Evolutionary conservation across 2,888 invertebrate species (phyloP), one percentile per base, ranked within the genome.

Genomic region (Drosophila buzzatii): DNA sequence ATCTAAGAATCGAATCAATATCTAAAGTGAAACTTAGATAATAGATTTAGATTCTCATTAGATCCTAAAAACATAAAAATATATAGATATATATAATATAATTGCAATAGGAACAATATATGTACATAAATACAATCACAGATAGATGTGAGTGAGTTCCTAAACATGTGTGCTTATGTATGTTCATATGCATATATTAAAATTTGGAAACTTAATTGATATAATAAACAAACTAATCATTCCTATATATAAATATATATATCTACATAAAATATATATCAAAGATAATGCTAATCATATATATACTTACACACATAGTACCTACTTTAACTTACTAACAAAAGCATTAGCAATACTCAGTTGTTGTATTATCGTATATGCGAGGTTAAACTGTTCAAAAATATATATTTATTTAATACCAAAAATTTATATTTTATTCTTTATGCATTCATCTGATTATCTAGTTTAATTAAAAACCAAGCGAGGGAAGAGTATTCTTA

Each of bases 1-100:
- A 69, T n/a, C 33, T 23, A 53, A 49, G 59, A 69, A 69, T 69
- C 69, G 59, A 69, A 69, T 68, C 57, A 44, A 52, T 68, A 56
- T 44, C 55, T 49, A 23, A 65, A 27, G 18, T 31, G 51, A 68
- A 66, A 39, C 58, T 47, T 39, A 20, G 57, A 39, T 52, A 45
- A 9, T 49, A 55, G 16, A 31, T 12, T 42, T 33, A 55, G 55
- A 16, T n/a, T 35, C 42, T 44, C 42, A 41, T 35, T 56, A 45
- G 8, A 47, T 12, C 27, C 27, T 27, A 27, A 6, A 27, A 27
- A 27, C 27, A 27, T 27, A 27, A 6, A 27, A 27, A 27, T 2
- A 49, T 33, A 31, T 49, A 47, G 9, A 49, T n/a, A 20, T 31
- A 41, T 20, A 18, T 18, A 56, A 20, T 10, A 31, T 27, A 49